Base-by-base conservation (phyloP, 2,888 invertebrate genomes). In the Catonia carolina region DNA sequence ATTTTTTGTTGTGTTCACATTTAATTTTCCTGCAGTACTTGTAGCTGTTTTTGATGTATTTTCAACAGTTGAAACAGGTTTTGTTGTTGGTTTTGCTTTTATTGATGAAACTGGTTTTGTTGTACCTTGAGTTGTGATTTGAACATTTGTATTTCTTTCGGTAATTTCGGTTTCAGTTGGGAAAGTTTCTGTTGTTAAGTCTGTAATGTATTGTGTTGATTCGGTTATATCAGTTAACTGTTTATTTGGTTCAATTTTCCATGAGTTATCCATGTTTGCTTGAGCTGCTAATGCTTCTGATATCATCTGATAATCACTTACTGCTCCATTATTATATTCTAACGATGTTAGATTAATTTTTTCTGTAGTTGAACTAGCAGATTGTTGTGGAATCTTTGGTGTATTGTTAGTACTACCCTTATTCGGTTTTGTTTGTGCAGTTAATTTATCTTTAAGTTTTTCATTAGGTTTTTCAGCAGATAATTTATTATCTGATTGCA, bases 11-110 rank as follows among this genome's bases (percentile, higher is more conserved):
- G n/a, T 10, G 39, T 39, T 39, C 18, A 8, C 18, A 8, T 12
- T 22, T 42, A 10, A 10, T 20, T 49, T 55, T n/a, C 20, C 48
- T 14, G 20, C 22, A 14, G 27, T n/a, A n/a, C n/a, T 12, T n/a
- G 48, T 8, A 37, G 55, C 31, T 54, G 22, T 47, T 45, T 23
- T 58, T 35, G 58, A 31, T 39, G 63, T 56, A 14, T 56, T 45
- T 20, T 15, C 22, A 35, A 27, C 22, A 23, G 47, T 17, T 48
- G 55, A 35, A 18, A 14, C 22, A 37, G 48, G 4, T 15, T 51
- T 51, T 42, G 52, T 15, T 35, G 33, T 17, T 27, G 45, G 27
- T 33, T 53, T 53, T 53, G 42, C 42, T 52, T 51, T 52, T 7
- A 47, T 35, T 23, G 42, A 33, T 10, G 56, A 53, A 20, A 51